Evolutionary conservation across 2,113 vertebrate species (phyloP).

Genomic region (Probosciger aterrimus): DNA sequence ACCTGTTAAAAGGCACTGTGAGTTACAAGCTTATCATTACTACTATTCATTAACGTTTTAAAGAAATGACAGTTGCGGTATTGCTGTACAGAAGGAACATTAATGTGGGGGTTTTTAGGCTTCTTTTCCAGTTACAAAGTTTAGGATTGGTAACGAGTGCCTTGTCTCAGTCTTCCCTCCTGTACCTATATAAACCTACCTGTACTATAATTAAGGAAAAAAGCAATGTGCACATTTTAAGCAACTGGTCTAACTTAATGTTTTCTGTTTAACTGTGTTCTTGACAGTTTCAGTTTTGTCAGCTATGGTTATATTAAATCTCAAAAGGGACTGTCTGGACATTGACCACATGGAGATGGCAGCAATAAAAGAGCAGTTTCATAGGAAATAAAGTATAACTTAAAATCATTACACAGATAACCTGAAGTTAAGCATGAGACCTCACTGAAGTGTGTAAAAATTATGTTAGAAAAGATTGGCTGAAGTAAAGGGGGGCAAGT

Average conservation of each 20-base stretch:
- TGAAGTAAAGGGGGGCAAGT: not conserved
- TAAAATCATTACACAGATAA: not conserved
- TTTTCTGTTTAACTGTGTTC: not conserved
- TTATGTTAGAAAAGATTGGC: not conserved
- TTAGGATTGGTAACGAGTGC: not conserved
- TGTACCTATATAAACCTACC: not conserved
- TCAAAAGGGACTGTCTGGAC: not conserved
- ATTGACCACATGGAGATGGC: not conserved
- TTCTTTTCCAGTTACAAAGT: not conserved
- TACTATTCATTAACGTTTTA: not conserved
- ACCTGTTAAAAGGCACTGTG: not conserved
- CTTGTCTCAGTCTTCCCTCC: not conserved
- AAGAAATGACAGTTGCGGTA: not conserved
- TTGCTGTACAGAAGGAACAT: not conserved
- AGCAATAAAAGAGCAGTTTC: not conserved
- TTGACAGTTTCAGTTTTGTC: not conserved
- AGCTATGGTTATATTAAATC: not conserved
- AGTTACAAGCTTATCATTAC: not conserved
- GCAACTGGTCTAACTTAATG: not conserved
- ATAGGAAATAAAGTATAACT: not conserved
- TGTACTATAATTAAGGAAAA: not conserved
- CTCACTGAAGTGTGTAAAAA: not conserved
- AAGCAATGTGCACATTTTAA: rapidly evolving
- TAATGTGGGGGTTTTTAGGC: rapidly evolving
- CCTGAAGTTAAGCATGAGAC: not conserved